Conservation (phyloP, 2,797 vertebrate genomes). For the Iguana delicatissima region DNA sequence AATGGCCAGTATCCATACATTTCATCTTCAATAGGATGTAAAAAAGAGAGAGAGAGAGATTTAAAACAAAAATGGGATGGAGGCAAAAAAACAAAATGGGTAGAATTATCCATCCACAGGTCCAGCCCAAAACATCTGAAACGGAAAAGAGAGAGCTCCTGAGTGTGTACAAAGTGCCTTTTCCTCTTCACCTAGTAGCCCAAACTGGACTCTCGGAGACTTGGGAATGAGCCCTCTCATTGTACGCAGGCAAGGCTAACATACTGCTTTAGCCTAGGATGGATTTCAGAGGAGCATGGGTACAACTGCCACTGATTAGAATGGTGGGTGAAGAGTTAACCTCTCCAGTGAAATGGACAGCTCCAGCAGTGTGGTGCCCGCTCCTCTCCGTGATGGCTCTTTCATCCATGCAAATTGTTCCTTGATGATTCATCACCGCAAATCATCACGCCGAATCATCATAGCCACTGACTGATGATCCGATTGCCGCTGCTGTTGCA, state of each 20-base stretch:
- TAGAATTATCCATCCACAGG: too few species aligned
- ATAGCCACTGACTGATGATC: not conserved
- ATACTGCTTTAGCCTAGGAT: too few species aligned
- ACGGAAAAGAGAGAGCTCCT: not conserved
- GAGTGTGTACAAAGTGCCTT: not conserved
- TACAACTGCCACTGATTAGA: not conserved
- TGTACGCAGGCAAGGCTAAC: not conserved
- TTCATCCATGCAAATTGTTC: conserved; percentile 31
- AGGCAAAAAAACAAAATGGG: too few species aligned
- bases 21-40: too few species aligned
- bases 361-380: not conserved
- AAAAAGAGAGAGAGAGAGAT: too few species aligned
- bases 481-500: not conserved
- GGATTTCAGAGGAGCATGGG: not conserved
- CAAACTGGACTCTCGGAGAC: not conserved
- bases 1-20: too few species aligned
- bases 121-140: not conserved
- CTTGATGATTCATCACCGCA: conserved; percentile 31
- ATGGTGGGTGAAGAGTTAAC: not conserved
- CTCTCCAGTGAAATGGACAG: not conserved
- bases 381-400: not conserved
- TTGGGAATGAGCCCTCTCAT: not conserved
- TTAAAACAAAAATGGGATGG: too few species aligned
- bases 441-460: conserved; percentile 21
- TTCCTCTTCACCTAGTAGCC: not conserved